These are phyloP conservation scores for Amiota communis DNA, from an alignment of 2,888 invertebrate genomes.

Conservation along the genomic window DNA sequence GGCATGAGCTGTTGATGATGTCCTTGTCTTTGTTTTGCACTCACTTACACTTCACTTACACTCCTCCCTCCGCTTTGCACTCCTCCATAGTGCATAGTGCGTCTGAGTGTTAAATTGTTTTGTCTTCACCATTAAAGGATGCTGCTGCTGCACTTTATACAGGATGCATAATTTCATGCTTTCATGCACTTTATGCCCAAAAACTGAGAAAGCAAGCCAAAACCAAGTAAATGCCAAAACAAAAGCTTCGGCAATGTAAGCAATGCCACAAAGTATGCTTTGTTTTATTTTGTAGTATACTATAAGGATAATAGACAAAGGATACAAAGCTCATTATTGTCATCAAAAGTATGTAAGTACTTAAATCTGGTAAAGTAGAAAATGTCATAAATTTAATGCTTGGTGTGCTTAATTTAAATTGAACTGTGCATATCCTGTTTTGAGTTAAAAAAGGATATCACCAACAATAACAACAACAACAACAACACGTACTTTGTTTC, in stretches of 20 bases:
- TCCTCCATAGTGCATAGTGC: not conserved
- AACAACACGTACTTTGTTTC: too few relatives aligned
- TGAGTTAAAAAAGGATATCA: too few relatives aligned
- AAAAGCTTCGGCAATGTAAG: slow-evolving; percentile 43
- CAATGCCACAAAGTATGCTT: slow-evolving; percentile 46
- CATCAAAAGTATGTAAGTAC: not conserved
- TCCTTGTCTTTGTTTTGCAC: not conserved
- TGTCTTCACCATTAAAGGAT: slow-evolving; percentile 51
- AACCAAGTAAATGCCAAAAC: slow-evolving; percentile 25
- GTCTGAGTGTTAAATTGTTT: slow-evolving; percentile 61
- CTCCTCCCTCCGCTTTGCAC: too few relatives aligned
- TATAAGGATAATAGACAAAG: not conserved
- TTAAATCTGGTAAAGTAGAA: not conserved
- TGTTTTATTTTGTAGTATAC: slow-evolving; percentile 30
- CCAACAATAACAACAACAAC: too few relatives aligned
- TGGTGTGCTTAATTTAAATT: too few relatives aligned
- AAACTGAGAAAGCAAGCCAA: not conserved
- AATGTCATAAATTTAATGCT: not conserved
- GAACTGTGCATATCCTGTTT: too few relatives aligned
- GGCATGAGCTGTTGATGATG: not conserved
- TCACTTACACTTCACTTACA: too few relatives aligned
- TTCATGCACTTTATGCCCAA: slow-evolving; percentile 45
- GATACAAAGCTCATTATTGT: not conserved
- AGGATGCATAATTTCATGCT: slow-evolving; percentile 64
- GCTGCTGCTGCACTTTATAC: slow-evolving; percentile 52